Evolutionary conservation across 2,113 vertebrate species (phyloP), one percentile per base, ranked within the genome.

Genomic region (Phoenicopterus ruber): DNA sequence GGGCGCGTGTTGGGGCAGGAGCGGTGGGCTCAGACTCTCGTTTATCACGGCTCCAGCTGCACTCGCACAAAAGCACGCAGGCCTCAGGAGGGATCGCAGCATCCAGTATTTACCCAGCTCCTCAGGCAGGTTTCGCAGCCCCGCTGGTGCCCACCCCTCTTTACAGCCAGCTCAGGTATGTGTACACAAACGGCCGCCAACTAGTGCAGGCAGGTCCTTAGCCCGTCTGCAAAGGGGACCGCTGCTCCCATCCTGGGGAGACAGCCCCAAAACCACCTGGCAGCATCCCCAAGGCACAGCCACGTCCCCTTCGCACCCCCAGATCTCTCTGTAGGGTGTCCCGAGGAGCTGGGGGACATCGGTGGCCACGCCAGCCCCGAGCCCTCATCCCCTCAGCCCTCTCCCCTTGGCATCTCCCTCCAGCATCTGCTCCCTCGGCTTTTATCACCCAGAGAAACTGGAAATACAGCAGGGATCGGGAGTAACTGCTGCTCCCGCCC

Each of bases 101-200:
- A 63, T 7, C 70, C 70, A 15, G 18, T 69, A 14, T 86, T 86
- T 58, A 88, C 86, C 54, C 86, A 90, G 62, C 58, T 88, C 80
- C 92, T 87, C 57, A 1, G 58, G 94, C 88, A 29, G 80, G 78
- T 61, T 80, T 14, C 2, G 0, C 36, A 80, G 89, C 62, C 89
- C 58, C 10, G 1, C 47, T 52, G 58, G 44, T 22, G 83, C 91
- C 94, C 90, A 96, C 88, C 76, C 88, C 63, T 78, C 82, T 32
- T 28, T 15, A 5, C 86, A 86, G 76, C 62, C 80, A 52, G 79
- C 88, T 90, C 94, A 96, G 95, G 91, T 91, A 94, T 91, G 94
- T 50, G 91, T 40, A 95, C 93, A 96, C 93, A 97, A 80, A 81
- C 3, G 4, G 47, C 61, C 11, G 4, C 63, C 3, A 19, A 82